Conservation (phyloP, 1,140 invertebrate genomes). For the Bombyx mori region ASM3026992v2 NC_085110.1:13206501-13207000, state of each 20-base stretch:
- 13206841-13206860: constrained; percentile 81
- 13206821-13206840: constrained; percentile 83
- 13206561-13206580: constrained; percentile 73
- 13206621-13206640: constrained; percentile 67
- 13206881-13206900: background rate
- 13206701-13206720: constrained; percentile 78
- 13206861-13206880: constrained; percentile 79
- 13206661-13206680: constrained; percentile 43
- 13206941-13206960: background rate
- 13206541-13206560: constrained; percentile 60
- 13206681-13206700: constrained; percentile 56
- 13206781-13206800: constrained; percentile 75
- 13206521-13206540: constrained; percentile 64
- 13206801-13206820: constrained; percentile 88
- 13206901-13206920: constrained; percentile 30
- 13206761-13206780: constrained; percentile 37
- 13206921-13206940: background rate
- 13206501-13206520: constrained; percentile 90
- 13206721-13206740: constrained; percentile 78
- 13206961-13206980: constrained; percentile 29
- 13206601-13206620: constrained; percentile 75
- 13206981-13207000: no score
- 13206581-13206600: constrained; percentile 74
- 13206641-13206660: constrained; percentile 72
- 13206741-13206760: constrained; percentile 84